Evolutionary conservation across 1,140 invertebrate species (phyloP), one percentile per base, ranked within the genome.

Genomic region (Lysiphlebus fabarum): DNA sequence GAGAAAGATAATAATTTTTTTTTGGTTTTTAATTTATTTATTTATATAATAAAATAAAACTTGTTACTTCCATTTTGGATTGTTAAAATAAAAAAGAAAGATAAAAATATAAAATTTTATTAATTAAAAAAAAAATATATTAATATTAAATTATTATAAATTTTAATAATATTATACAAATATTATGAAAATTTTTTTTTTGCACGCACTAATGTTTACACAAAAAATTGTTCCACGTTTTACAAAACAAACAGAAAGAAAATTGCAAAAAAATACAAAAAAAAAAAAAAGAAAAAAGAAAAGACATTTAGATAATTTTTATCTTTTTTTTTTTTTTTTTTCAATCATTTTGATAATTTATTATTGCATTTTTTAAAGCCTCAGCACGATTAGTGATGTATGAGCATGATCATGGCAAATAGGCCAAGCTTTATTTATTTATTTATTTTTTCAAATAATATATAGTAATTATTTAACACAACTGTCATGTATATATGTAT

Each of bases 401-500:
- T 58, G 45, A 40, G 56, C 56, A 58, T 37, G 56, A 12, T 26
- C 8, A 40, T 51, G 48, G 56, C 56, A 51, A 58, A 36, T 58
- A 58, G 56, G 56, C 56, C 56, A 47, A 51, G 56, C 56, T 57
- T 58, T 58, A 14, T 48, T 49, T 55, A 55, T 33, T 42, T 42
- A 10, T 10, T 9, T 34, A 34, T 10, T n/a, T 14, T 12, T n/a
- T 56, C 7, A 56, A 41, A 41, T 41, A 11, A 7, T 11, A 41
- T 11, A 7, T 11, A 41, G 40, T n/a, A n/a, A 26, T 26, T 26
- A 26, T 26, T 26, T 26, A 36, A 38, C 48, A 51, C 48, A 51
- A 48, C n/a, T 36, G 12, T 59, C 38, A 58, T 62, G 61, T 62
- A 62, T 51, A 62, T 62, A 58, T 62, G 61, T 62, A 62, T 26